phyloP scores from a whole-genome alignment of 1,140 invertebrate genomes.

The Drosophila teissieri region DNA sequence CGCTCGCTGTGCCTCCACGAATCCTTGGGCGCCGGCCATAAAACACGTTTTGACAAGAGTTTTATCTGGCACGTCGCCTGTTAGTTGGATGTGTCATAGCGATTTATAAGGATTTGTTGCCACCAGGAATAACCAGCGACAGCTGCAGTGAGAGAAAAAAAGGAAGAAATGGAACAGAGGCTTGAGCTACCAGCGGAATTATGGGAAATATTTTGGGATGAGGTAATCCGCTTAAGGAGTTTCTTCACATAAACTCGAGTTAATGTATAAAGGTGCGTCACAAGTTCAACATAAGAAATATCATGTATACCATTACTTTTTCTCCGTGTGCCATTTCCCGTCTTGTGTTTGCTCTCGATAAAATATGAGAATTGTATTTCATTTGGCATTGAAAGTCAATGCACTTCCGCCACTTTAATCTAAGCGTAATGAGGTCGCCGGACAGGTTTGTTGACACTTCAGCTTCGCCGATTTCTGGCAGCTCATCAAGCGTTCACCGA shows the following conservation, averaged over 20 bases:
- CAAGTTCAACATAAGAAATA: neutral
- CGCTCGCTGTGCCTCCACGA: slow-evolving; percentile 14
- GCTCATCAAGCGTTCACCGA: slow-evolving; percentile 47
- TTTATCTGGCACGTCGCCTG: slow-evolving; percentile 76
- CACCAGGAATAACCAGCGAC: slow-evolving; percentile 46
- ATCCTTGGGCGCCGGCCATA: slow-evolving; percentile 55
- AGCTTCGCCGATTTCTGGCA: slow-evolving; percentile 54
- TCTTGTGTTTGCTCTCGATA: slow-evolving; percentile 8
- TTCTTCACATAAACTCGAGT: neutral
- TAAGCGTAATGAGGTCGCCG: slow-evolving; percentile 31
- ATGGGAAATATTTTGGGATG: neutral
- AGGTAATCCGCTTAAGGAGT: neutral
- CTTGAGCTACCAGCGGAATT: neutral
- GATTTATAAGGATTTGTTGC: slow-evolving; percentile 78
- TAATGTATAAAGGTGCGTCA: no score
- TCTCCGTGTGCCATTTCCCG: slow-evolving; percentile 12
- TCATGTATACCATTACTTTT: neutral
- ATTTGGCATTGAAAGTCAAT: slow-evolving; percentile 52
- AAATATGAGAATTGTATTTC: slow-evolving; percentile 53
- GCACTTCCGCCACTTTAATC: slow-evolving; percentile 66
- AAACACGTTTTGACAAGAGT: slow-evolving; percentile 78
- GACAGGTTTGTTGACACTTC: slow-evolving; percentile 57
- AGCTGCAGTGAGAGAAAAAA: slow-evolving; percentile 23
- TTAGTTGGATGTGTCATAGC: slow-evolving; percentile 55
- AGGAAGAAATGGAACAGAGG: neutral